Evolutionary conservation across 1,140 invertebrate genomes (phyloP), one percentile per base, ranked within the genome.

Genomic region (Eufriesea mexicana): DNA sequence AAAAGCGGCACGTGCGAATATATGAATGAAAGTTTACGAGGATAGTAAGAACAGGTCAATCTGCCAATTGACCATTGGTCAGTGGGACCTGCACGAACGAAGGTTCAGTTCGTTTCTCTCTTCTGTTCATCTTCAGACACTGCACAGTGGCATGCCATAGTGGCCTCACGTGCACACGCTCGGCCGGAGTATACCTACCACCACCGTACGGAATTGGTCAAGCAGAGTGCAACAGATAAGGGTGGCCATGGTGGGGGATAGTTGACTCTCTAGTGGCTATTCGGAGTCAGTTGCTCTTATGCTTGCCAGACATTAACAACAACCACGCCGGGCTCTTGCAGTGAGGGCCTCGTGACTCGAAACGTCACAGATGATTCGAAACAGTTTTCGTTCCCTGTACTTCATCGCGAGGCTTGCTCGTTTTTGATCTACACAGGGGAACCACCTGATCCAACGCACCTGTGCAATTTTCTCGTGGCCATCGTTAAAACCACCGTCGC

Each of bases 241-340:
- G 92, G 91, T 92, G 84, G 45, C 73, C 67, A 14, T 87, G 85
- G 92, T 92, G 92, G 93, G 93, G 91, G 92, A 92, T 80, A 86
- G 85, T 90, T 89, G 89, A 89, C 90, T 92, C 89, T 89, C 87
- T 89, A 92, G 85, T 92, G 92, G 88, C 89, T 80, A 90, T 75
- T 90, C 90, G 86, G 83, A 93, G 92, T 93, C 92, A 93, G 93
- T 94, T 93, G 93, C 93, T 94, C 92, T 93, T 94, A 93, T 92
- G 92, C 91, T 93, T 84, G 92, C 91, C 92, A 89, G 84, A 87
- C 71, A 91, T 89, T 84, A 92, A 92, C 93, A 93, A 86, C 74
- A 71, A 79, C 47, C 67, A 78, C 76, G 80, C 71, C 84, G 74
- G 80, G 84, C 89, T 79, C 66, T 68, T 68, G 72, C 79, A 75